Evolutionary conservation across 2,888 invertebrate species (phyloP), one percentile per base, ranked within the genome.

Genomic region (Alcis repandata): DNA sequence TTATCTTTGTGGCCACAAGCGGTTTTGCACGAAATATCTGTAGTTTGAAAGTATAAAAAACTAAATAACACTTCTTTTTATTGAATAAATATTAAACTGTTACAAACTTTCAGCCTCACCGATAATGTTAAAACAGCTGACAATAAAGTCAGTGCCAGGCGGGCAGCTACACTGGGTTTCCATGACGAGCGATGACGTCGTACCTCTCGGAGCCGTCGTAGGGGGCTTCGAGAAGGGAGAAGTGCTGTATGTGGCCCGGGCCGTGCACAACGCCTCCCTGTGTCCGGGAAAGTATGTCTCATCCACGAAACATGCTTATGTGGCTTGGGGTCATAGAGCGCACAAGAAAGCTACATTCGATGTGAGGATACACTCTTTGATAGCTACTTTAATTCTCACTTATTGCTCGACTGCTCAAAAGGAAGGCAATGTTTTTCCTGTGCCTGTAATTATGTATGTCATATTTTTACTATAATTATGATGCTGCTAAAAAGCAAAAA

Each of bases 241-340:
- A 46, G 15, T 49, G 8, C 10, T 67, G 32, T 71, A 67, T n/a
- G 20, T 72, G 19, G 68, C 66, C 9, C 45, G 70, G 11, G 72
- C 68, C 2, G 53, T 19, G 45, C 72, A 70, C 45, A 45, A 46
- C 13, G 15, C 38, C 2, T 67, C 67, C 0, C 4, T 69, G 33
- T 56, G 60, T 9, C 72, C 70, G 3, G 72, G 72, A n/a, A 72
- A 72, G 40, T 72, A 67, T 36, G 65, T 70, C n/a, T 65, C 72
- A 0, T 70, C 70, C 1, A 10, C 46, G 33, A 43, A 63, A 40
- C 46, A 52, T 10, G 70, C 68, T 0, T 33, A 45, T 20, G 53
- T 71, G 7, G 59, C 64, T 1, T 71, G 45, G 59, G 71, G 67
- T 2, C 60, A 60, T n/a, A 38, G 41, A 38, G 19, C 63, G 19